phyloP scores from a whole-genome alignment of 1,140 invertebrate genomes.

The Steinernema khuongi region DNA sequence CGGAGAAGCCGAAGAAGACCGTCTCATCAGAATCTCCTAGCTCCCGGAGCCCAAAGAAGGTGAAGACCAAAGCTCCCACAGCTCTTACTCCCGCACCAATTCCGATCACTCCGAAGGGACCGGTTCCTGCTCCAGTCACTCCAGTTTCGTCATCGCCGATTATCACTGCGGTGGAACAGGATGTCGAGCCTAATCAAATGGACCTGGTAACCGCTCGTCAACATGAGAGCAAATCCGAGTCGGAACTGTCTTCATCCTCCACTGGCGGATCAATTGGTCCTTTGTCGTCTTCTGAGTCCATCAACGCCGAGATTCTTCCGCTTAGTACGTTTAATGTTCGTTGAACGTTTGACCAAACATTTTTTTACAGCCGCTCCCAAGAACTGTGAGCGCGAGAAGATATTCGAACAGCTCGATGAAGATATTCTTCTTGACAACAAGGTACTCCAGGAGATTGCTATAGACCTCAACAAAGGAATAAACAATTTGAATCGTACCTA shows the following conservation, averaged over 20 bases:
- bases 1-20: background rate
- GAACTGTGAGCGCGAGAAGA: background rate
- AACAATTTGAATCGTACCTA: background rate
- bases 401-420: background rate
- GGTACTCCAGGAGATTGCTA: background rate
- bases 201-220: no score
- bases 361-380: background rate
- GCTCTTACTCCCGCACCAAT: background rate
- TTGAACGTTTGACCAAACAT: background rate
- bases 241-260: no score
- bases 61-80: background rate
- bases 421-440: background rate
- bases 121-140: background rate
- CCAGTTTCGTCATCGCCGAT: background rate
- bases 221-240: no score
- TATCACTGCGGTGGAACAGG: background rate
- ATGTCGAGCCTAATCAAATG: no score
- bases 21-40: no score
- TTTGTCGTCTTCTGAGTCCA: no score
- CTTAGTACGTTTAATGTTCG: background rate
- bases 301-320: background rate
- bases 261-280: no score
- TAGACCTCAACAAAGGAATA: background rate
- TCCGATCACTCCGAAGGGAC: background rate
- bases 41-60: background rate